A percentile compares a stretch with the other conserved stretches of the same genome.
These are phyloP conservation scores for Acanthochromis polyacanthus DNA, from an alignment of 2,113 vertebrate species.

Conservation along the genomic window DNA sequence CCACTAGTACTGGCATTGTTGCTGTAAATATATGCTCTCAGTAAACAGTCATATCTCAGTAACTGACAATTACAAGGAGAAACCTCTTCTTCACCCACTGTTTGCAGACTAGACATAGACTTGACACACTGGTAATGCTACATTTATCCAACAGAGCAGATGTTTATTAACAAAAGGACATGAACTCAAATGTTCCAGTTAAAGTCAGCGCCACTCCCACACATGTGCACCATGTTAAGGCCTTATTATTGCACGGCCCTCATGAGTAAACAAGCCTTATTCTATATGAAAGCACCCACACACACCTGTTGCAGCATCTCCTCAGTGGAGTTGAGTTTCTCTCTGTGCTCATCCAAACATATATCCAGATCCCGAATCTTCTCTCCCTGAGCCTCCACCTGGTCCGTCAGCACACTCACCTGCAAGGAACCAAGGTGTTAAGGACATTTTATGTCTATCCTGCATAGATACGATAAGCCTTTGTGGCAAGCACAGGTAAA, in stretches of 20 bases:
- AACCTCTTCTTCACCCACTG: background rate
- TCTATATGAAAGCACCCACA: background rate
- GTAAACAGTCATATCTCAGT: background rate
- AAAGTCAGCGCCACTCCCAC: background rate
- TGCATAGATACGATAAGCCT: background rate
- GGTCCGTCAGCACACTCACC: conserved; percentile 98
- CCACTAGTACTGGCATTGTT: background rate
- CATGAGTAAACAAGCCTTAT: background rate
- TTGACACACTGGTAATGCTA: background rate
- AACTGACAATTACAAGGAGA: background rate
- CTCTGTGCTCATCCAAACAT: conserved; percentile 96
- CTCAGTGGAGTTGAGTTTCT: conserved; percentile 95
- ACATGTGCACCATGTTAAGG: background rate
- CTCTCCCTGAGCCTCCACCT: conserved; percentile 98
- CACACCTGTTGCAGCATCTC: conserved; percentile 98
- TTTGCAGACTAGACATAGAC: background rate
- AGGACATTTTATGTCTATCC: background rate
- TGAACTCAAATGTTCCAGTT: conserved; percentile 17
- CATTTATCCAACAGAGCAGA: conserved; percentile 8
- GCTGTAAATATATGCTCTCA: background rate
- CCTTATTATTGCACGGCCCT: background rate
- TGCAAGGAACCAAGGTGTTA: conserved; percentile 61
- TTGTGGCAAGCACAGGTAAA: background rate
- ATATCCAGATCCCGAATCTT: conserved; percentile 97
- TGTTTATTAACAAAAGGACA: background rate